Evolutionary conservation across 1,140 invertebrate species (phyloP).

Genomic region (Tachypleus tridentatus): DNA sequence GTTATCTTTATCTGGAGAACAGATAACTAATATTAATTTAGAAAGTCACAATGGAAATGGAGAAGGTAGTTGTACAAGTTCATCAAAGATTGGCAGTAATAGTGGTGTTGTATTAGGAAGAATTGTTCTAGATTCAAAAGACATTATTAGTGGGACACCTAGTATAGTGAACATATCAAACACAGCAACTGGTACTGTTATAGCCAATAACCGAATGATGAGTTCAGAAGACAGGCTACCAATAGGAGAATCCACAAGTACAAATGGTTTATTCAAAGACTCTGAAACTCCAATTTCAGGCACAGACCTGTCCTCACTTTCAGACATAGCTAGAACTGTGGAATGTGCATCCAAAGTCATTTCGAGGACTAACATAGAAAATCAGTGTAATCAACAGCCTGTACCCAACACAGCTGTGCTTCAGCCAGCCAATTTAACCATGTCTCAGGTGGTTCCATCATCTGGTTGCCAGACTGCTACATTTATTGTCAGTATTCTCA

Average conservation of each 20-base stretch:
- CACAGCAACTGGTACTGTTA: background rate
- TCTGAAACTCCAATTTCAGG: background rate
- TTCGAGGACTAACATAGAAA: conserved; percentile 17
- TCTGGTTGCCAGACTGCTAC: too few species aligned
- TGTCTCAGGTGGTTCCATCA: too few species aligned
- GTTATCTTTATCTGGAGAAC: conserved; percentile 10
- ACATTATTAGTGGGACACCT: background rate
- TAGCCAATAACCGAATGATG: background rate
- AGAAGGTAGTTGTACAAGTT: background rate
- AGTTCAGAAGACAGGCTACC: too few species aligned
- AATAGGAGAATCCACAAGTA: background rate
- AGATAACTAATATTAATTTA: background rate
- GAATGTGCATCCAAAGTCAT: conserved; percentile 20
- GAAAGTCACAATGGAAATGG: background rate
- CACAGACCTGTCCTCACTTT: conserved; percentile 15
- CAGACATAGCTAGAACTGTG: conserved; percentile 17
- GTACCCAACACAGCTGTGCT: too few species aligned
- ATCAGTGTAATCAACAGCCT: conserved; percentile 2
- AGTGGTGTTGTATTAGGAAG: background rate
- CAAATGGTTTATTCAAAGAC: background rate
- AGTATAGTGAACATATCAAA: background rate
- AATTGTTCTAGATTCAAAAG: background rate
- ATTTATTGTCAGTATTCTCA: too few species aligned
- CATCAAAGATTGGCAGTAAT: background rate
- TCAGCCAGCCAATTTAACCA: too few species aligned